Evolutionary conservation across 2,888 invertebrate genomes (phyloP).

Genomic region (Muschampia plurimacula): DNA sequence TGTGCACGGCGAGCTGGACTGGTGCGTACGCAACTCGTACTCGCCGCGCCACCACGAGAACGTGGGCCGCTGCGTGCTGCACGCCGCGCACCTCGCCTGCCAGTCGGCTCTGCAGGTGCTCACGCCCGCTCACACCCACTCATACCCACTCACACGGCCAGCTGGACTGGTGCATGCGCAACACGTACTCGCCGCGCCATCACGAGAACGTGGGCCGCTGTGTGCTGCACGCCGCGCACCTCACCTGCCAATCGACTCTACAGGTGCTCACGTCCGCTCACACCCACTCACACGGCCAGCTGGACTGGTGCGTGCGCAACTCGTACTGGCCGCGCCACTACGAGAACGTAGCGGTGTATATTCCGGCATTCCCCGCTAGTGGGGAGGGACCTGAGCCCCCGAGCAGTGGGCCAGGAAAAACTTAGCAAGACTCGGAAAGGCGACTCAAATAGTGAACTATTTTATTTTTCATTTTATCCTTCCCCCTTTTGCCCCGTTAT

Average conservation of each 20-base stretch:
- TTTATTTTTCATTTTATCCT: too few relatives aligned
- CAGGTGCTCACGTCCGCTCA: constrained; percentile 68
- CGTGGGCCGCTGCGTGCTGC: constrained; percentile 93
- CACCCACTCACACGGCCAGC: constrained; percentile 69
- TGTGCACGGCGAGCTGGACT: constrained; percentile 92
- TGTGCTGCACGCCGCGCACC: constrained; percentile 89
- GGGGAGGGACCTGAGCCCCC: too few relatives aligned
- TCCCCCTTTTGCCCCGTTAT: too few relatives aligned
- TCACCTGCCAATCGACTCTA: constrained; percentile 84
- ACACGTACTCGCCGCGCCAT: constrained; percentile 92
- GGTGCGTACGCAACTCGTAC: constrained; percentile 95
- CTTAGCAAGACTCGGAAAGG: too few relatives aligned
- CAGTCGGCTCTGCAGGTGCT: constrained; percentile 80
- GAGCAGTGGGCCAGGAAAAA: too few relatives aligned
- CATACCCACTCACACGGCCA: constrained; percentile 66
- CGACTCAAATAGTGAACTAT: too few relatives aligned
- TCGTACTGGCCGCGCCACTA: constrained; percentile 93
- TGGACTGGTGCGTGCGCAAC: constrained; percentile 96
- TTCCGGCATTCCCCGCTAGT: too few relatives aligned
- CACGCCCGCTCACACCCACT: too few relatives aligned
- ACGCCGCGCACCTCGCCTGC: constrained; percentile 89
- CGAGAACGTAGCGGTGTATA: constrained; percentile 88
- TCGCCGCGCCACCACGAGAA: constrained; percentile 94
- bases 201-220: constrained; percentile 96
- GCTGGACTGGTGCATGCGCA: constrained; percentile 96